Percentiles rank a stretch among this genome's conserved stretches.
Evolutionary conservation across 1,140 invertebrate genomes (phyloP).

Genomic region (Drosophila neocordata): DNA sequence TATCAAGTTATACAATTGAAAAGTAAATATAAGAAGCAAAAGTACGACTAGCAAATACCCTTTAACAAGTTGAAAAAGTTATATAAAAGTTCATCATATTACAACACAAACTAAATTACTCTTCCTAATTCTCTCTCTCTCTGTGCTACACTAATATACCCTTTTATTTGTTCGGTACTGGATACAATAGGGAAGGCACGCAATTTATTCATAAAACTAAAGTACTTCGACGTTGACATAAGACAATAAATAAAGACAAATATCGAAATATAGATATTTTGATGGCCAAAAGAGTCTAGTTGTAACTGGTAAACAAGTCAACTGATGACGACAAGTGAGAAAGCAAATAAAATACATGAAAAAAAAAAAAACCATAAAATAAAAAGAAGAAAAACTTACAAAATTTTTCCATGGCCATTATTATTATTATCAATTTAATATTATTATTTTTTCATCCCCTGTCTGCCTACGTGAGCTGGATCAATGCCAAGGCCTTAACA

Average conservation of each 20-base stretch:
- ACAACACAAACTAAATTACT: neutral
- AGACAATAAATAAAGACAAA: constrained; percentile 55
- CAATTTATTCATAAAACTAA: constrained; percentile 61
- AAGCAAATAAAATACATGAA: constrained; percentile 7
- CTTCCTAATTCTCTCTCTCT: constrained; percentile 29
- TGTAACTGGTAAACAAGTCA: constrained; percentile 17
- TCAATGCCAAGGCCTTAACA: constrained; percentile 72
- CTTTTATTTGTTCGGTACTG: neutral
- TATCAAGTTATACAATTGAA: constrained; percentile 62
- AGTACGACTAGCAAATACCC: neutral
- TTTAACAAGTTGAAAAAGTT: neutral
- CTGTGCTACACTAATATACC: constrained; percentile 35
- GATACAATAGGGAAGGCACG: constrained; percentile 33
- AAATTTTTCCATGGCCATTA: neutral
- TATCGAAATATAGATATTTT: constrained; percentile 23
- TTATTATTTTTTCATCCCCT: neutral
- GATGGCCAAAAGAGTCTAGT: neutral
- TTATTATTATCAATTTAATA: constrained; percentile 5
- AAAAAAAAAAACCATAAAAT: constrained; percentile 5
- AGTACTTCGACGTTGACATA: constrained; percentile 55
- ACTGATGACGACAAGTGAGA: neutral
- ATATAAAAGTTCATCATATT: too few species aligned
- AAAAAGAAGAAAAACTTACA: constrained; percentile 7
- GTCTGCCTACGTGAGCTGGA: constrained; percentile 67
- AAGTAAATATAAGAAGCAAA: constrained; percentile 10